phyloP scores from a whole-genome alignment of 2,797 vertebrate species.

The Chiloscyllium punctatum region DNA sequence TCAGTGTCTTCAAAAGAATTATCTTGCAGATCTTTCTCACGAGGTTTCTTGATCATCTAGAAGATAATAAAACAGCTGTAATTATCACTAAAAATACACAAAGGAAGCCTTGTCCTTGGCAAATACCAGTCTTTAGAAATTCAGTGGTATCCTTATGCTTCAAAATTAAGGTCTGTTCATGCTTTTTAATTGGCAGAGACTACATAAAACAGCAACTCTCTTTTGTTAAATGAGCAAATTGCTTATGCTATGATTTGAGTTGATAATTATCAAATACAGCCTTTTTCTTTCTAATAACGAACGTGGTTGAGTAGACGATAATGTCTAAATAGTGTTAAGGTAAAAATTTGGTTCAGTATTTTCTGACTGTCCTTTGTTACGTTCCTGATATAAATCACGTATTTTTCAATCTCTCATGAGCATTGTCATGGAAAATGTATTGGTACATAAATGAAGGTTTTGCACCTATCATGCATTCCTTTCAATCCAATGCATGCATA shows the following conservation, averaged over 20 bases:
- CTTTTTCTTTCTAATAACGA: not conserved
- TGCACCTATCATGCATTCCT: not conserved
- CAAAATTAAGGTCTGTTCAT: not conserved
- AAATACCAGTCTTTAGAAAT: not conserved
- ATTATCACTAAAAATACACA: slow-evolving; percentile 31
- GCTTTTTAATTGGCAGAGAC: not conserved
- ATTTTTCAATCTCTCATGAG: not conserved
- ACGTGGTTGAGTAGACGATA: not conserved
- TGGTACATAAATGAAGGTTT: not conserved
- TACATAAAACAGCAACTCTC: not conserved
- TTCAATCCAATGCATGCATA: not conserved
- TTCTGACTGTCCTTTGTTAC: not conserved
- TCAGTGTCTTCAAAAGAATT: slow-evolving; percentile 50
- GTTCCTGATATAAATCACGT: not conserved
- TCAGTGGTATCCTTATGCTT: not conserved
- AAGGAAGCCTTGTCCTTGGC: not conserved
- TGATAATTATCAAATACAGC: not conserved
- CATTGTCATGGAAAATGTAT: not conserved
- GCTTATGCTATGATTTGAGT: not conserved
- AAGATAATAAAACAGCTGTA: slow-evolving; percentile 27
- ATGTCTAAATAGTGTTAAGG: not conserved
- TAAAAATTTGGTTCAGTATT: not conserved
- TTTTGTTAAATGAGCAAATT: not conserved
- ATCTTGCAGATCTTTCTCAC: slow-evolving; percentile 46
- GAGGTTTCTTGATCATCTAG: slow-evolving; percentile 52